A percentile compares a stretch with the other conserved stretches of the same genome.
Conservation (phyloP, 1,140 invertebrate species). For the Diploscapter pachys region DNA sequence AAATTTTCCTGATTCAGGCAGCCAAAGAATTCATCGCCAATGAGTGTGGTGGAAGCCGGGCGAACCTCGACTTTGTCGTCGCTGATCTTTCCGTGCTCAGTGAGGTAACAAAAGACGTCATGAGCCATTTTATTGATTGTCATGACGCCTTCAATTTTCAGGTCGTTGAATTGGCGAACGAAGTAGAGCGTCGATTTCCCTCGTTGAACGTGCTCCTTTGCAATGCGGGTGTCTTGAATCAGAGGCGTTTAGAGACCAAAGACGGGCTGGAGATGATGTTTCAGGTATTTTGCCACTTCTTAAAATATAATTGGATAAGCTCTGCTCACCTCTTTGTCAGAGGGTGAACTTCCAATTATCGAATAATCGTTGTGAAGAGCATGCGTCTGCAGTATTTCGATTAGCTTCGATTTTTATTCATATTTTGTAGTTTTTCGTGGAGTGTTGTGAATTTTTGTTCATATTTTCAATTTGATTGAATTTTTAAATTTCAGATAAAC, state of each 20-base stretch:
- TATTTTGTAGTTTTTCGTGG: too few relatives aligned
- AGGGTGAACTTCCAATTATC: neutral
- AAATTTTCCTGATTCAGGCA: slow-evolving; percentile 4
- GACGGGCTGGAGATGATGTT: slow-evolving; percentile 41
- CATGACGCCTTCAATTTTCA: slow-evolving; percentile 14
- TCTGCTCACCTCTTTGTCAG: slow-evolving; percentile 4
- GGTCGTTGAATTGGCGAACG: slow-evolving; percentile 38
- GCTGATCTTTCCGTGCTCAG: slow-evolving; percentile 37
- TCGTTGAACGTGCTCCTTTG: slow-evolving; percentile 36
- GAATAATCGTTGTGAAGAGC: too few relatives aligned
- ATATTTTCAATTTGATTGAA: neutral
- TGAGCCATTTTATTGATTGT: neutral
- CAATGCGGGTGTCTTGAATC: slow-evolving; percentile 37
- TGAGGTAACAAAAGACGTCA: slow-evolving; percentile 17
- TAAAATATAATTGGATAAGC: neutral
- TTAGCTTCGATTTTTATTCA: too few relatives aligned
- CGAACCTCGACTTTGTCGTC: slow-evolving; percentile 35
- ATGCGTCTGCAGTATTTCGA: too few relatives aligned
- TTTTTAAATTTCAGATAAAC: slow-evolving; percentile 37
- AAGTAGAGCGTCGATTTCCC: slow-evolving; percentile 38
- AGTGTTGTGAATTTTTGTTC: neutral
- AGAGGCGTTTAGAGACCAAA: slow-evolving; percentile 33
- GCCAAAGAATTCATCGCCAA: slow-evolving; percentile 20
- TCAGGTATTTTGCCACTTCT: slow-evolving; percentile 27
- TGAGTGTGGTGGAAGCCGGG: slow-evolving; percentile 24